Conservation (phyloP, 2,888 invertebrate genomes). For the Dasysyrphus tricinctus region DNA sequence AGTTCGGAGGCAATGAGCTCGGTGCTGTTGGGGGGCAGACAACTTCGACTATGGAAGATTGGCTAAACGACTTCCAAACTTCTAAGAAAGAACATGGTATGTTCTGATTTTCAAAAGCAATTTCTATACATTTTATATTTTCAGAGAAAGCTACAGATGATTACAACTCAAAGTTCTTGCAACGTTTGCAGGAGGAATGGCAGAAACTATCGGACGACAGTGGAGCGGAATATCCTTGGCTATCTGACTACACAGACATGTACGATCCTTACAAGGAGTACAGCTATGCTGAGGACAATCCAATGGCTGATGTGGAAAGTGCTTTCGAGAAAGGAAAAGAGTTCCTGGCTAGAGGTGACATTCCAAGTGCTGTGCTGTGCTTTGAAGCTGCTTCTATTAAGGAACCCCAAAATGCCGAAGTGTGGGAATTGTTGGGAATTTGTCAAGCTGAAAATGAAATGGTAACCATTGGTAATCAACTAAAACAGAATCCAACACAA, state of each 20-base stretch:
- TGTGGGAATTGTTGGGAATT: conserved; percentile 94
- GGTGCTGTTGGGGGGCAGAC: conserved; percentile 82
- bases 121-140: conserved; percentile 19
- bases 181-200: conserved; percentile 90
- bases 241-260: conserved; percentile 87
- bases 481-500: background rate
- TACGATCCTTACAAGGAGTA: conserved; percentile 87
- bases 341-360: conserved; percentile 92
- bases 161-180: conserved; percentile 86
- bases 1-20: conserved; percentile 84
- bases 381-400: conserved; percentile 98
- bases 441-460: conserved; percentile 99
- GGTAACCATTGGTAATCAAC: conserved; percentile 77
- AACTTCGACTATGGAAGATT: conserved; percentile 79
- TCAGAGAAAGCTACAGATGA: conserved; percentile 86
- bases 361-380: conserved; percentile 97
- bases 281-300: conserved; percentile 89
- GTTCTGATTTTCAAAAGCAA: background rate
- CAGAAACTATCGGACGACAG: conserved; percentile 86
- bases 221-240: conserved; percentile 87
- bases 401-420: conserved; percentile 90
- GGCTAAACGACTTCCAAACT: conserved; percentile 85
- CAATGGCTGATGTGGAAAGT: conserved; percentile 90
- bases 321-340: conserved; percentile 94
- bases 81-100: conserved; percentile 85